Base-by-base conservation (phyloP, 2,113 vertebrate genomes). In the Tursiops truncatus region DNA sequence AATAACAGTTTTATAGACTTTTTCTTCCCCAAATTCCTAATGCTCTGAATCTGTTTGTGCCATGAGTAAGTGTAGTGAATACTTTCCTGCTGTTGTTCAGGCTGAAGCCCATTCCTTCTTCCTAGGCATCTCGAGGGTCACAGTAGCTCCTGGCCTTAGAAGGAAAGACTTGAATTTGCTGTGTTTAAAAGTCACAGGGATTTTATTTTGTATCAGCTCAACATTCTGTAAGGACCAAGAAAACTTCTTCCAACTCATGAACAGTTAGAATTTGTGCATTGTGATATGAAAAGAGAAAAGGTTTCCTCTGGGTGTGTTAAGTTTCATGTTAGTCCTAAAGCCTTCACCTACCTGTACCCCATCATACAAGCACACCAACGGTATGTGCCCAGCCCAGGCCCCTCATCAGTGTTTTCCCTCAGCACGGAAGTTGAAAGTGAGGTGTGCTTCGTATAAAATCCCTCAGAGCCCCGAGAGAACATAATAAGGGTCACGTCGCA, bases 161-260 rank as follows among this genome's bases (percentile, higher is more conserved):
- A 94, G 89, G 31, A 70, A 94, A 93, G 47, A 62, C 80, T 93
- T 95, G 58, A 38, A 36, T 92, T 84, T 77, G 38, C 86, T 95
- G 84, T 92, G 38, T 83, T 90, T 92, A 83, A 81, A 88, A 96
- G 28, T 82, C 88, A 73, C 25, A 68, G 15, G 25, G 33, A 26
- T 97, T 94, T 95, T 71, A 41, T 87, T 94, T 96, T 82, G 5
- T 44, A 71, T 94, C 88, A 93, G 71, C 50, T 36, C 38, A 84
- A n/a, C 86, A 80, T 70, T 73, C 67, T 85, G 0, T 36, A 86
- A 97, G 88, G 36, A 92, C 84, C 70, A 95, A 94, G 68, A 96
- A 96, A 63, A 67, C 28, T 23, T 56, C 71, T 97, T 89, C 31
- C 44, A 93, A 7, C 13, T 41, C 26, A 18, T 44, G 10, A 90